Conservation (phyloP, 2,888 invertebrate genomes). For the Copidosoma aretas region DNA sequence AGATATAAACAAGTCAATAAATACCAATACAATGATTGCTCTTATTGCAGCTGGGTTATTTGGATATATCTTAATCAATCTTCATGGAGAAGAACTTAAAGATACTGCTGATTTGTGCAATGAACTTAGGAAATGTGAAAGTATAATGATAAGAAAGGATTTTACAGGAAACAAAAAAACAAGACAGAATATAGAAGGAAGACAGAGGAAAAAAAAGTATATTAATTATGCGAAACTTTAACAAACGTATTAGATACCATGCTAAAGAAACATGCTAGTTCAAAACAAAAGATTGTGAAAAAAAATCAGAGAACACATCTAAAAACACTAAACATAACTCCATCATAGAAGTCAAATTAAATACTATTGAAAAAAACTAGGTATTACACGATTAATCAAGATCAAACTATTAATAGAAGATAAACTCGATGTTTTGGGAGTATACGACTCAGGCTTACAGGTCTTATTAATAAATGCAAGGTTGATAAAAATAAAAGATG, state of each 20-base stretch:
- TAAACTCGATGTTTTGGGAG: slow-evolving; percentile 33
- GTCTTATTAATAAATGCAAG: slow-evolving; percentile 42
- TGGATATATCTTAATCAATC: slow-evolving; percentile 47
- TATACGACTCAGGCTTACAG: slow-evolving; percentile 45
- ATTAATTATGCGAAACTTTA: slow-evolving; percentile 8
- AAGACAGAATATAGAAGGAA: neutral
- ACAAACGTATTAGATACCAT: too few relatives aligned
- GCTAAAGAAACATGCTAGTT: too few relatives aligned
- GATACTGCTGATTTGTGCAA: slow-evolving; percentile 50
- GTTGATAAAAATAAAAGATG: neutral
- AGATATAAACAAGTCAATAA: slow-evolving; percentile 39
- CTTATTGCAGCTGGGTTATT: slow-evolving; percentile 51
- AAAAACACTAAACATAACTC: too few relatives aligned
- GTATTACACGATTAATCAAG: slow-evolving; percentile 44
- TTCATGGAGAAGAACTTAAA: slow-evolving; percentile 49
- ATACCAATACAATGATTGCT: slow-evolving; percentile 46
- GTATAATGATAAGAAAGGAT: slow-evolving; percentile 42
- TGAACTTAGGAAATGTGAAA: slow-evolving; percentile 49
- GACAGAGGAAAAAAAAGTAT: slow-evolving; percentile 22
- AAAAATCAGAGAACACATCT: too few relatives aligned
- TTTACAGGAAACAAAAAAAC: slow-evolving; percentile 29
- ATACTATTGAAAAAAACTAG: slow-evolving; percentile 46
- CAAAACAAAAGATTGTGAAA: too few relatives aligned
- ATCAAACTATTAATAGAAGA: slow-evolving; percentile 38
- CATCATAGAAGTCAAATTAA: slow-evolving; percentile 45